Base-by-base conservation (phyloP, 2,113 vertebrate species). In the Anser cygnoides region DNA sequence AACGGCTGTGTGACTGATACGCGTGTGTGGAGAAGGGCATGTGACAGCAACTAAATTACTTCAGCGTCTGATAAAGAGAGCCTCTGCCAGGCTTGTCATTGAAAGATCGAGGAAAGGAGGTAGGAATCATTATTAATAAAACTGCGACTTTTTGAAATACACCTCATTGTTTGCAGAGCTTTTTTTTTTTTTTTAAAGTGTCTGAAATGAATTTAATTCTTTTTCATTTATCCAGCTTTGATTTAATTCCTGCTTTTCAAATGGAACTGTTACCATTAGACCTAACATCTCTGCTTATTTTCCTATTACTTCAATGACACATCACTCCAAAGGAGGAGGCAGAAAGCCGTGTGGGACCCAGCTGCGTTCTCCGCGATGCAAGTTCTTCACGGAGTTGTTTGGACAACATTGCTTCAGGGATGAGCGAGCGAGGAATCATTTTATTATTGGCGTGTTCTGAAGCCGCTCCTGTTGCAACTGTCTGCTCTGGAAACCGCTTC, bases 31-130 rank as follows among this genome's bases (percentile, higher is more conserved):
- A 97, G 97, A 97, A 95, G 97, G 97, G 96, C 97, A 95, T 91
- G 84, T 97, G 97, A 98, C 98, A 98, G 98, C 96, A 96, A 94
- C 92, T 96, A 95, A 97, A 98, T 97, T 95, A 96, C 95, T 95
- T 95, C 79, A 92, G 93, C 94, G 95, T 89, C 97, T 98, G 97
- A 98, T 96, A 96, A 97, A 98, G 95, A 95, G 79, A 78, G 95
- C 84, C 92, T 97, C 94, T 78, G 90, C 95, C 95, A 97, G 93
- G 96, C 93, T 90, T 98, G 97, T 98, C 98, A 97, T 68, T 76
- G 70, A 78, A 91, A 96, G 97, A 98, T 96, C 96, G 94, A 58
- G 78, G 50, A 31, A 96, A 70, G 66, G 84, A 97, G 95, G 92
- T 92, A 91, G 83, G 93, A 97, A 97, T 90, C 61, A 95, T 97